Conservation (phyloP, 2,888 invertebrate genomes). For the Bibio marci region DNA sequence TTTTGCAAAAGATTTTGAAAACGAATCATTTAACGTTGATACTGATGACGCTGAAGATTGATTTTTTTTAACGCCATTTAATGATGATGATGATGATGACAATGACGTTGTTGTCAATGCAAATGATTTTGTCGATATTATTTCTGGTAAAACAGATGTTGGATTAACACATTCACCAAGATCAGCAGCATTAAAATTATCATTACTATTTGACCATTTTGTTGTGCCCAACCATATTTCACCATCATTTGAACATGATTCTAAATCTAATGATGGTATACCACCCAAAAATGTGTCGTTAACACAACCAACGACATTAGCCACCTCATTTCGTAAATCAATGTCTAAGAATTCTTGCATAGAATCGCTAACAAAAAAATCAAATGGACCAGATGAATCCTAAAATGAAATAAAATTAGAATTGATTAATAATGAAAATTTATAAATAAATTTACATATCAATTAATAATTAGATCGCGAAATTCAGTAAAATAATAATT, state of each 20-base stretch:
- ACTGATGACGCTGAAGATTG: no score
- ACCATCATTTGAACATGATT: constrained; percentile 20
- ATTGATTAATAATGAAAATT: neutral
- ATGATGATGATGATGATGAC: neutral
- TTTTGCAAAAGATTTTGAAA: constrained; percentile 16
- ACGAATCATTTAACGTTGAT: no score
- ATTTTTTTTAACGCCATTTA: neutral
- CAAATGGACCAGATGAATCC: constrained; percentile 39
- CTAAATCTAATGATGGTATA: constrained; percentile 29
- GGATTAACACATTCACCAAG: constrained; percentile 63
- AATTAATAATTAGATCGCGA: no score
- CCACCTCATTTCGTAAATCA: constrained; percentile 75
- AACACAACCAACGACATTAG: constrained; percentile 55
- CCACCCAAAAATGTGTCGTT: constrained; percentile 37
- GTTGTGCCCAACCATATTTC: constrained; percentile 17
- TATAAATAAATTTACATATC: neutral
- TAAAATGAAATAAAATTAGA: constrained; percentile 19
- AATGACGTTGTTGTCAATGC: neutral
- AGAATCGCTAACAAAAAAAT: constrained; percentile 49
- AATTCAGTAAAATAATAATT: no score
- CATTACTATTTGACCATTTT: constrained; percentile 30
- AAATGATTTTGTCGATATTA: constrained; percentile 30
- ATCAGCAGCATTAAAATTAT: constrained; percentile 55
- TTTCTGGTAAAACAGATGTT: constrained; percentile 72
- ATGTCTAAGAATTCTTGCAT: constrained; percentile 82